Evolutionary conservation across 2,888 invertebrate species (phyloP).

Genomic region (Epinotia brunnichana): DNA sequence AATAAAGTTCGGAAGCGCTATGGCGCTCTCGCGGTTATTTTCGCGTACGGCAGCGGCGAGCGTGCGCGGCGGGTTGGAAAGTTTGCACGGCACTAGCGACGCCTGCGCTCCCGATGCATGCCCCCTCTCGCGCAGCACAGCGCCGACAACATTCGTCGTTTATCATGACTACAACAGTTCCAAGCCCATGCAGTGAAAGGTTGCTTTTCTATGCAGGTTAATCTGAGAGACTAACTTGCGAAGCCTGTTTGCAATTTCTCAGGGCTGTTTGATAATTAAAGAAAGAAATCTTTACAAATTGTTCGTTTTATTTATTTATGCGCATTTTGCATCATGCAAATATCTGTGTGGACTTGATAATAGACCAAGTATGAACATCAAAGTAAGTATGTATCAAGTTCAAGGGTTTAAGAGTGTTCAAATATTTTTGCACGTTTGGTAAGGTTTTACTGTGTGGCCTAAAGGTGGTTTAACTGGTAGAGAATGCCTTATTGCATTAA

Average conservation of each 20-base stretch:
- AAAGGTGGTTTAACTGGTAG: too few species aligned
- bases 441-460: too few species aligned
- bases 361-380: too few species aligned
- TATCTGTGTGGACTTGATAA: too few species aligned
- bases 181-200: constrained; percentile 51
- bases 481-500: too few species aligned
- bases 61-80: constrained; percentile 60
- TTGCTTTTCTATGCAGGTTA: constrained; percentile 47
- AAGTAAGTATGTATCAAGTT: too few species aligned
- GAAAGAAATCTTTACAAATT: not conserved
- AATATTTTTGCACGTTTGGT: too few species aligned
- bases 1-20: constrained; percentile 40
- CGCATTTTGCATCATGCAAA: too few species aligned
- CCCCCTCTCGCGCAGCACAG: constrained; percentile 46
- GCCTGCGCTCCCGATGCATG: too few species aligned
- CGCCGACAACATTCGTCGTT: constrained; percentile 48
- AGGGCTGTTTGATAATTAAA: not conserved
- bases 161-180: constrained; percentile 41
- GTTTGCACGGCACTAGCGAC: constrained; percentile 57
- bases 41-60: constrained; percentile 42
- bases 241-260: constrained; percentile 39
- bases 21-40: constrained; percentile 47
- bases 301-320: not conserved
- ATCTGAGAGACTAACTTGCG: constrained; percentile 44
- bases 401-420: too few species aligned